These are phyloP conservation scores for Ammodytes marinus DNA, from an alignment of 2,113 vertebrate species.

Conservation along the genomic window DNA sequence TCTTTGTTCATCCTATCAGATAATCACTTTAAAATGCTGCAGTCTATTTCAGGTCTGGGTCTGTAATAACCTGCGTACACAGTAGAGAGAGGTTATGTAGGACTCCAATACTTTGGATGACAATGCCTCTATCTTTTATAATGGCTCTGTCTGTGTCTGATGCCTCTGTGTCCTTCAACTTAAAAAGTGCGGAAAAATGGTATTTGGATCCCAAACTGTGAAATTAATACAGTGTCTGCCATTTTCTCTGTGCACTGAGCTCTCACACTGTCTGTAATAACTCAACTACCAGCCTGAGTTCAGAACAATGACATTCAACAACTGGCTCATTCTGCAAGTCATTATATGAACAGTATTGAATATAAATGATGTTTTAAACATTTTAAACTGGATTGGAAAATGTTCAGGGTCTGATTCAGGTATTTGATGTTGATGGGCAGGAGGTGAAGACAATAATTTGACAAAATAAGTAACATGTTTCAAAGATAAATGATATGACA, in stretches of 20 bases:
- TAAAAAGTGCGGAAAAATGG: constrained; percentile 21
- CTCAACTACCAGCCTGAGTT: constrained; percentile 32
- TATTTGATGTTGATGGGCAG: too few relatives aligned
- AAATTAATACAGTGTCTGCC: constrained; percentile 46
- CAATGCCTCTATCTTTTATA: constrained; percentile 26
- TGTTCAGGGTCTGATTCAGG: neutral
- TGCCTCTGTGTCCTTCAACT: constrained; percentile 18
- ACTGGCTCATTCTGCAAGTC: neutral
- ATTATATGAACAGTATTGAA: constrained; percentile 26
- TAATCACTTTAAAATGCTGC: constrained; percentile 14
- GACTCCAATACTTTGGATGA: constrained; percentile 21
- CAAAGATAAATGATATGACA: too few relatives aligned
- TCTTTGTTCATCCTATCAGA: neutral
- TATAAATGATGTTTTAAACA: neutral
- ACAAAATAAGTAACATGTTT: too few relatives aligned
- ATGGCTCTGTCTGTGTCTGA: constrained; percentile 20
- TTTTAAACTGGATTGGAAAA: too few relatives aligned
- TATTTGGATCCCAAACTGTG: constrained; percentile 48
- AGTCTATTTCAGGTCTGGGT: neutral
- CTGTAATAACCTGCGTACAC: constrained; percentile 8
- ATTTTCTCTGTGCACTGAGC: constrained; percentile 49
- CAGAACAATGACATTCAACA: constrained; percentile 31
- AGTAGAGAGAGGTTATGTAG: constrained; percentile 21
- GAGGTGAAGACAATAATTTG: too few relatives aligned
- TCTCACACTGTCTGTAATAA: constrained; percentile 37